Conservation (phyloP, 2,888 invertebrate species). For the Zygogramma bicolorata region DNA sequence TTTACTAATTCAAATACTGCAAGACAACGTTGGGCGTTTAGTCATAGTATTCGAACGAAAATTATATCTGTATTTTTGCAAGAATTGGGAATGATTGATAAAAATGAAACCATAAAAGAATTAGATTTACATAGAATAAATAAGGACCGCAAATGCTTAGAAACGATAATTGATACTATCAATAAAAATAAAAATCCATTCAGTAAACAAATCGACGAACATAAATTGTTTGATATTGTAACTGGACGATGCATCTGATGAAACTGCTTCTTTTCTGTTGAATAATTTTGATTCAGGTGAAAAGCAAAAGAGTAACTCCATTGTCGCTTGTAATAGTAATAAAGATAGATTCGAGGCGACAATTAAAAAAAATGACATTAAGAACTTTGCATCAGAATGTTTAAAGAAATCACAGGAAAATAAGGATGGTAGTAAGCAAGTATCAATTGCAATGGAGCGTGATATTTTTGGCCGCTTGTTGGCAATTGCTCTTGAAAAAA, state of each 20-base stretch:
- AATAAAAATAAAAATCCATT: slow-evolving; percentile 1
- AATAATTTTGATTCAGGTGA: slow-evolving; percentile 1
- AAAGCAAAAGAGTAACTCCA: slow-evolving; percentile 1
- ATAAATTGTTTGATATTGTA: neutral
- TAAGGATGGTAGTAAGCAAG: slow-evolving; percentile 18
- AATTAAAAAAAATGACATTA: slow-evolving; percentile 11
- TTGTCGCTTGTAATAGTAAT: slow-evolving; percentile 6
- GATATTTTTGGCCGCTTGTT: slow-evolving; percentile 51
- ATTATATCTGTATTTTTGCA: slow-evolving; percentile 28
- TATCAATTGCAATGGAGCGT: slow-evolving; percentile 48
- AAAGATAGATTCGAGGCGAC: slow-evolving; percentile 1
- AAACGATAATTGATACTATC: neutral
- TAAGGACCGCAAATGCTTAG: neutral
- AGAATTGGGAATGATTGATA: slow-evolving; percentile 43
- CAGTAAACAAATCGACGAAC: neutral
- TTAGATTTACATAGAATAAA: neutral
- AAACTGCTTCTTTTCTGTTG: slow-evolving; percentile 8
- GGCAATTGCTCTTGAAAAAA: slow-evolving; percentile 51
- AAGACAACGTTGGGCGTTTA: slow-evolving; percentile 29
- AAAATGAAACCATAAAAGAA: slow-evolving; percentile 49
- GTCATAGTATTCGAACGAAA: slow-evolving; percentile 26
- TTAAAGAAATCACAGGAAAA: slow-evolving; percentile 23
- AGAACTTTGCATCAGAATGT: slow-evolving; percentile 24
- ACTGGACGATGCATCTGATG: neutral
- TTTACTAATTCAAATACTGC: slow-evolving; percentile 28